These are phyloP conservation scores for Drosophila teissieri DNA, from an alignment of 1,140 invertebrate genomes.

Conservation along the genomic window DNA sequence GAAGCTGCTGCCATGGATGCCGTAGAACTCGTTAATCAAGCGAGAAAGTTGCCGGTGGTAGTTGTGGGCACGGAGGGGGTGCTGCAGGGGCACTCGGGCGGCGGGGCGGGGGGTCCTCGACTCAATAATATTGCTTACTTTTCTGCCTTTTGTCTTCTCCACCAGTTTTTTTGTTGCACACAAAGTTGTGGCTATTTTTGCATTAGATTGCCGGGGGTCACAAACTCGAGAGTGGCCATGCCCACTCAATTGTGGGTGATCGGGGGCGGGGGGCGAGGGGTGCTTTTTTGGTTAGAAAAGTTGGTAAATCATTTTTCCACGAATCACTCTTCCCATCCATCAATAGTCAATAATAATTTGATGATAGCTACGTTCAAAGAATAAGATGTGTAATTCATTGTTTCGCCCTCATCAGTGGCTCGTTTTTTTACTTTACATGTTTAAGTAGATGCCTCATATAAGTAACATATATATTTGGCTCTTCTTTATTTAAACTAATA, in stretches of 20 bases:
- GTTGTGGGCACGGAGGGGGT: constrained; percentile 16
- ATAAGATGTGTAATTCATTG: too few species aligned
- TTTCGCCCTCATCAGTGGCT: too few species aligned
- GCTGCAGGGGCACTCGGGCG: constrained; percentile 2
- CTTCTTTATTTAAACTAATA: too few species aligned
- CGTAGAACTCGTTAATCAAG: constrained; percentile 81
- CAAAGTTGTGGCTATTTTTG: constrained; percentile 17
- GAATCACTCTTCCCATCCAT: background rate
- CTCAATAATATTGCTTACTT: constrained; percentile 33
- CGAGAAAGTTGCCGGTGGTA: constrained; percentile 70
- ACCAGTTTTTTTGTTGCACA: constrained; percentile 9
- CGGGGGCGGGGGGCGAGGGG: background rate
- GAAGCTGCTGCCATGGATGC: constrained; percentile 51
- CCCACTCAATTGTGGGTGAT: constrained; percentile 8
- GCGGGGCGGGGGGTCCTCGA: constrained; percentile 22
- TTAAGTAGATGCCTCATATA: too few species aligned
- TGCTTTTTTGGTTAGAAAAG: background rate
- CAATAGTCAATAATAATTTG: background rate
- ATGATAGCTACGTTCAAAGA: too few species aligned
- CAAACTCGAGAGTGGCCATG: constrained; percentile 20
- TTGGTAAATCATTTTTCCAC: background rate
- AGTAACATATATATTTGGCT: too few species aligned
- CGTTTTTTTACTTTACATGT: too few species aligned
- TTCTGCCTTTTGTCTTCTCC: constrained; percentile 18
- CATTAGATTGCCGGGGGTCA: constrained; percentile 45